Evolutionary conservation across 2,113 vertebrate species (phyloP).

Genomic region (Dromas ardeola): DNA sequence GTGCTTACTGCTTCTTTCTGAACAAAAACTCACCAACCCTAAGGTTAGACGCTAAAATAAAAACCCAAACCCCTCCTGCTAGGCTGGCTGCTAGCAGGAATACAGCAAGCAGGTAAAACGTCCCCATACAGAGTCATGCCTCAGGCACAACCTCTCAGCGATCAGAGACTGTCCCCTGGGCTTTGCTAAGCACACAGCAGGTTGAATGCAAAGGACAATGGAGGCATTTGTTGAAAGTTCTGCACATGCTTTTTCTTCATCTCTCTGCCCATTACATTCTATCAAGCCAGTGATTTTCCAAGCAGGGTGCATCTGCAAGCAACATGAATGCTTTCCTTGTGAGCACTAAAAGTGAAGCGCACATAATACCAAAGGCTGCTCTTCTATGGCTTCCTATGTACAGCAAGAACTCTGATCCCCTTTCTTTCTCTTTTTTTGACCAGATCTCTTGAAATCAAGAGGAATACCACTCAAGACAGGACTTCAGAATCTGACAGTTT

Average conservation of each 20-base stretch:
- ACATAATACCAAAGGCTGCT: neutral
- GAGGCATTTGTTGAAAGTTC: neutral
- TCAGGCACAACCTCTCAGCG: neutral
- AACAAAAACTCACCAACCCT: neutral
- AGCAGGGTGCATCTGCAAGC: neutral
- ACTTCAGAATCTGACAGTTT: neutral
- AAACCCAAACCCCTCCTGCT: neutral
- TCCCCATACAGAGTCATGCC: neutral
- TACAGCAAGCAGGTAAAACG: too few species aligned
- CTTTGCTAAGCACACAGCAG: neutral
- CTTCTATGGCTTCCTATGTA: neutral
- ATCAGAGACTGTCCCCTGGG: neutral
- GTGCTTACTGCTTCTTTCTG: neutral
- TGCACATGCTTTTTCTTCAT: neutral
- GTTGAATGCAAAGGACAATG: neutral
- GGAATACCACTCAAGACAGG: neutral
- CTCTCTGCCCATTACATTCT: neutral
- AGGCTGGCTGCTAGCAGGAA: neutral
- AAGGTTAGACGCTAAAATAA: neutral
- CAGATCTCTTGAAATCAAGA: neutral
- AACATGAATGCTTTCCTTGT: neutral
- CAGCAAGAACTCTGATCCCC: neutral
- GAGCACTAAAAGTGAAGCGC: neutral
- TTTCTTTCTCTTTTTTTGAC: too few species aligned
- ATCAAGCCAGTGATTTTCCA: neutral